A percentile compares a stretch with the other conserved stretches of the same genome.
These are phyloP conservation scores for Drosophila kikkawai DNA, from an alignment of 1,140 invertebrate species.

Conservation along the genomic window DNA sequence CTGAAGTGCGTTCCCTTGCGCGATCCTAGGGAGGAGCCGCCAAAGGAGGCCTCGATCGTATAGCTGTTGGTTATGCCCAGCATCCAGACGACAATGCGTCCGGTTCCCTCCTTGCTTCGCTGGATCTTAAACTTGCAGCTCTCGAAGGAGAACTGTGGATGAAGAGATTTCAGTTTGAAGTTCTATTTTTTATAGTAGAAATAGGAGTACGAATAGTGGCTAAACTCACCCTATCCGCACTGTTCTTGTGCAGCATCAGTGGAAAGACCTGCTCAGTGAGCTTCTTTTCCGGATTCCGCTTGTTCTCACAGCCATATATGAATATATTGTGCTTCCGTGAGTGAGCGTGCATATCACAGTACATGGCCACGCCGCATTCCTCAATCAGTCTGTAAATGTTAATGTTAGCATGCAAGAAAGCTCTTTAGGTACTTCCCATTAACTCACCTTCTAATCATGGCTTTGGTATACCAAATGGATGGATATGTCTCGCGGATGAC, in stretches of 20 bases:
- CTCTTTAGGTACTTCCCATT: neutral
- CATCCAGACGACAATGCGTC: conserved; percentile 96
- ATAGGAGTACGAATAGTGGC: neutral
- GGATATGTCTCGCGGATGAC: conserved; percentile 96
- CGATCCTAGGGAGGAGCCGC: conserved; percentile 92
- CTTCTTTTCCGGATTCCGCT: conserved; percentile 90
- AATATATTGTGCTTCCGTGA: conserved; percentile 97
- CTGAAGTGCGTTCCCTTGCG: conserved; percentile 95
- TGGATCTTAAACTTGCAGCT: conserved; percentile 97
- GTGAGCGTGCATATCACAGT: conserved; percentile 98
- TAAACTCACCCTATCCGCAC: conserved; percentile 92
- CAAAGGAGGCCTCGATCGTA: conserved; percentile 97
- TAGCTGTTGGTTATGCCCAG: conserved; percentile 97
- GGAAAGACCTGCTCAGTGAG: conserved; percentile 96
- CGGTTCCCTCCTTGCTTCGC: conserved; percentile 96
- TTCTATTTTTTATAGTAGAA: neutral
- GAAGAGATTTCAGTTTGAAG: neutral
- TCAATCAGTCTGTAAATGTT: conserved; percentile 89
- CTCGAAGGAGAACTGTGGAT: conserved; percentile 94
- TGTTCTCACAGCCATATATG: conserved; percentile 97
- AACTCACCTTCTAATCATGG: conserved; percentile 91
- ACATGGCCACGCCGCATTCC: conserved; percentile 96
- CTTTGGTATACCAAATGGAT: conserved; percentile 96
- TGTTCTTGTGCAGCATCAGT: conserved; percentile 96
- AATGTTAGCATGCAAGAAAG: neutral